Evolutionary conservation across 2,797 vertebrate genomes (phyloP), one percentile per base, ranked within the genome.

Genomic region (Toxotes lorentzi): DNA sequence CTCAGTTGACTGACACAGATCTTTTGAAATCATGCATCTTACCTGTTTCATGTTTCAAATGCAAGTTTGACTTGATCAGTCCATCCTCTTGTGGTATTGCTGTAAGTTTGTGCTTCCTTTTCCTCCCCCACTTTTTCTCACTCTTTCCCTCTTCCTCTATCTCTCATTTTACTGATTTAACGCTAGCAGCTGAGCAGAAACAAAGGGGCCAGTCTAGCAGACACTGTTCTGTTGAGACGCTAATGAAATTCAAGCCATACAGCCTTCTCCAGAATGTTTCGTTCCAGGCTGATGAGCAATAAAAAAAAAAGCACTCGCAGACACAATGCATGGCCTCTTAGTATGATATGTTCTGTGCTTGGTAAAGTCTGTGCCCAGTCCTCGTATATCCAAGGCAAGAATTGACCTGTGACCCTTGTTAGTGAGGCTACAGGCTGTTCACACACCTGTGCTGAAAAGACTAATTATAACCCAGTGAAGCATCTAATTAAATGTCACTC

Each of bases 161-260:
- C 70, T 85, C 77, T 87, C 60, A 24, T 73, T 80, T 79, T 76
- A 66, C 88, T 82, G 84, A 78, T 86, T 90, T 66, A 87, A 88
- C 69, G 34, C 78, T 61, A 70, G 76, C 82, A 88, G 84, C 89
- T 87, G 87, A 92, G 91, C 86, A 89, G 75, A 93, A 92, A 92
- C 89, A 93, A 92, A 91, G 73, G 17, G 70, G 74, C 88, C 85
- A 90, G 87, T 93, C 88, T 90, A 85, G 87, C 88, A 86, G 86
- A 90, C 86, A 85, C 79, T 86, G 86, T 87, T 91, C 87, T 88
- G 90, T 86, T 85, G 78, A 85, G 86, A 88, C 73, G 64, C 88
- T 94, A 94, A 94, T 95, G 93, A 93, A 91, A 95, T 94, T 94
- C 89, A 91, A 93, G 82, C 88, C 89, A 81, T 86, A 73, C 90